Conservation (phyloP, 2,888 invertebrate species). For the Drosophila phalerata region DNA sequence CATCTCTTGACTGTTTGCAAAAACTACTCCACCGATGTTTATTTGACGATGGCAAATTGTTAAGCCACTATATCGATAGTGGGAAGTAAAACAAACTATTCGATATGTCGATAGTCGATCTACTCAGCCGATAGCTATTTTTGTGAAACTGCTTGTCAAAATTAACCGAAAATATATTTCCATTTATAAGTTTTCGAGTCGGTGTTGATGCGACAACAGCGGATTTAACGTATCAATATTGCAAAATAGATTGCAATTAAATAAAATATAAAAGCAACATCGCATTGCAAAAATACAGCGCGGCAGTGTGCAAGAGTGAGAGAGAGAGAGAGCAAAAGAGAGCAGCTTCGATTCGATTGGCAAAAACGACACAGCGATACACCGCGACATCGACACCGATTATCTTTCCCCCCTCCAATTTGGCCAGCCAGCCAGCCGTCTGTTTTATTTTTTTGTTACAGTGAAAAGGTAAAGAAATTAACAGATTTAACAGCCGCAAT, state of each 20-base stretch:
- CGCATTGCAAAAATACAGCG: conserved; percentile 27
- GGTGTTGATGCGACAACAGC: conserved; percentile 11
- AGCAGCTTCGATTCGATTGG: conserved; percentile 49
- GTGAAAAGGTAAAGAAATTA: conserved; percentile 19
- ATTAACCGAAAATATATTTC: conserved; percentile 34
- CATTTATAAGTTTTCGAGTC: conserved; percentile 7
- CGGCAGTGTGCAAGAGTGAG: conserved; percentile 1
- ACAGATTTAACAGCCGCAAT: conserved; percentile 36
- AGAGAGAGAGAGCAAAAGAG: conserved; percentile 19
- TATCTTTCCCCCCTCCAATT: conserved; percentile 31
- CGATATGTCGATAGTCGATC: neutral
- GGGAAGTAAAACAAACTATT: neutral
- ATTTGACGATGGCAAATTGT: neutral
- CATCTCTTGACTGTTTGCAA: neutral
- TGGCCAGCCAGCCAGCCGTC: conserved; percentile 14
- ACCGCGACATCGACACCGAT: conserved; percentile 49
- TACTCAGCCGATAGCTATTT: conserved; percentile 30
- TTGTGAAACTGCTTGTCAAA: conserved; percentile 45
- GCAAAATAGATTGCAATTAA: neutral
- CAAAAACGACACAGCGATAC: conserved; percentile 54
- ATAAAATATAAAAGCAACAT: conserved; percentile 15
- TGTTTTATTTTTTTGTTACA: conserved; percentile 40
- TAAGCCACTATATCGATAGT: neutral
- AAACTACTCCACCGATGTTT: neutral
- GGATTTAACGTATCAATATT: conserved; percentile 8